Conservation (phyloP, 1,140 invertebrate genomes). For the Thalassaphorura encarpata region DNA sequence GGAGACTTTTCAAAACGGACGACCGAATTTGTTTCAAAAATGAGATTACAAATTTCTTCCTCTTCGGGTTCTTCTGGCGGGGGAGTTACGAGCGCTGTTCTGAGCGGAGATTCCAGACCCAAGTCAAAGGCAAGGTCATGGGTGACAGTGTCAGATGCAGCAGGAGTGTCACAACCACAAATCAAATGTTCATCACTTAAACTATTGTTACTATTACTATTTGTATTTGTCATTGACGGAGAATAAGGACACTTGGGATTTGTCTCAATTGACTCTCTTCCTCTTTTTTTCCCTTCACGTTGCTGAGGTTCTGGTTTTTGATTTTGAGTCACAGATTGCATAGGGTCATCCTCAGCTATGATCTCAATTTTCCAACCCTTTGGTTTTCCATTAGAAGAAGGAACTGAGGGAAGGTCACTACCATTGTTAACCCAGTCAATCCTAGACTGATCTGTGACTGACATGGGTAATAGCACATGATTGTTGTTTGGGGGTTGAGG, state of each 20-base stretch:
- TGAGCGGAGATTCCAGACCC: neutral
- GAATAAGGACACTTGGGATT: constrained; percentile 29
- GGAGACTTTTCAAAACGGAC: too few relatives aligned
- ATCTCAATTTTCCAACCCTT: constrained; percentile 5
- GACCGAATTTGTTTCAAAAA: constrained; percentile 21
- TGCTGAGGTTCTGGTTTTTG: constrained; percentile 13
- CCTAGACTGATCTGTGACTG: neutral
- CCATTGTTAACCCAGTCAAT: neutral
- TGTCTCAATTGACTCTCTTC: constrained; percentile 9
- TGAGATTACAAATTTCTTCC: constrained; percentile 27
- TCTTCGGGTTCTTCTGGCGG: constrained; percentile 12
- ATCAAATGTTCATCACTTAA: too few relatives aligned
- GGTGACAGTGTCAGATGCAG: neutral
- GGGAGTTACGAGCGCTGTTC: neutral
- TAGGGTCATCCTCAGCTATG: neutral
- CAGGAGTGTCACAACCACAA: neutral
- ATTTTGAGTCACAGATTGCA: neutral
- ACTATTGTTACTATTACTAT: neutral
- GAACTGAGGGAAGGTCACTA: neutral
- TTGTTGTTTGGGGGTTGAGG: constrained; percentile 21
- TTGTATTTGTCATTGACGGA: neutral
- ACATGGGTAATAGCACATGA: too few relatives aligned
- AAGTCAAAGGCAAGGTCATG: too few relatives aligned
- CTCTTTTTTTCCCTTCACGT: constrained; percentile 9
- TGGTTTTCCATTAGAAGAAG: neutral